Evolutionary conservation across 1,140 invertebrate species (phyloP).

Genomic region (Bacillus rossius): DNA sequence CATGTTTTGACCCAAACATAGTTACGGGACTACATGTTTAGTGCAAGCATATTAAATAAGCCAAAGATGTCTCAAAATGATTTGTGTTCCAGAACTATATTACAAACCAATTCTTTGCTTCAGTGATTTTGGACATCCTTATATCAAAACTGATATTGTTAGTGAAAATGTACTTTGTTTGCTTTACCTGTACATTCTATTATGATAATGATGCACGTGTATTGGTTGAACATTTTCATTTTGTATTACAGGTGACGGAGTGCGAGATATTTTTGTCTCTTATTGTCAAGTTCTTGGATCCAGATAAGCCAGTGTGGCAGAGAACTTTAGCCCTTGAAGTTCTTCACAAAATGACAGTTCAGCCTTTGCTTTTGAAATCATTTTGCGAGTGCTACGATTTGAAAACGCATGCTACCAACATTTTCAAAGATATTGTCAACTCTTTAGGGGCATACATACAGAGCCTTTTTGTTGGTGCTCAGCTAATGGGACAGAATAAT

Average conservation of each 20-base stretch:
- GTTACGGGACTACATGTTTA: too few relatives aligned
- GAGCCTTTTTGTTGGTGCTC: slow-evolving; percentile 75
- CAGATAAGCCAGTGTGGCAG: slow-evolving; percentile 95
- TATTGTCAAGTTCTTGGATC: slow-evolving; percentile 95
- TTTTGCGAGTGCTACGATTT: slow-evolving; percentile 95
- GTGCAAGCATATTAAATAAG: too few relatives aligned
- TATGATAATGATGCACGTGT: too few relatives aligned
- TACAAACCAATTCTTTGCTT: too few relatives aligned
- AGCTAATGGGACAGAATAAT: slow-evolving; percentile 43
- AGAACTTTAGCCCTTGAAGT: slow-evolving; percentile 91
- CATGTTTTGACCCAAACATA: too few relatives aligned
- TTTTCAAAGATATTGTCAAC: slow-evolving; percentile 93
- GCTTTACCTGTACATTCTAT: too few relatives aligned
- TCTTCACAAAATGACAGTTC: slow-evolving; percentile 87
- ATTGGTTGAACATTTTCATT: too few relatives aligned
- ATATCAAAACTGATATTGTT: too few relatives aligned
- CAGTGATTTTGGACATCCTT: too few relatives aligned
- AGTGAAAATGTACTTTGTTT: too few relatives aligned
- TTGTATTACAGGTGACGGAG: slow-evolving; percentile 75
- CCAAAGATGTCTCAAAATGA: too few relatives aligned
- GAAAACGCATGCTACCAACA: slow-evolving; percentile 87
- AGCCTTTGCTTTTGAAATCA: slow-evolving; percentile 80
- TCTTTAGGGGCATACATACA: slow-evolving; percentile 93
- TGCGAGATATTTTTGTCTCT: slow-evolving; percentile 98
- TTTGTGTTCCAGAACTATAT: too few relatives aligned